phyloP scores from a whole-genome alignment of 2,888 invertebrate species.

The Flexamia atlantica region DNA sequence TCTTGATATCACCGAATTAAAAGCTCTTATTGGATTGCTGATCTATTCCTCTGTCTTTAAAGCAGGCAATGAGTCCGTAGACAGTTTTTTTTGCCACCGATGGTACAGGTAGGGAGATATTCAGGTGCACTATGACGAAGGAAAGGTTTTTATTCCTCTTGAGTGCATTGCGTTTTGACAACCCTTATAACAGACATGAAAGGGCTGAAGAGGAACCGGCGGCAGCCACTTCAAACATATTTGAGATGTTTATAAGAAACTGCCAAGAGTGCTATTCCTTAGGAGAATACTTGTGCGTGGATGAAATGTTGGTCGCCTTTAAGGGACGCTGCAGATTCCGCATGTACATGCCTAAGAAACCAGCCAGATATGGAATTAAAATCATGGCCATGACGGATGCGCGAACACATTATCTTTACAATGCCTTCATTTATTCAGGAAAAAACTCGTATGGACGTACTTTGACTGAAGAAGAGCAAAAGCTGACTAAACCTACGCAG shows the following conservation, averaged over 20 bases:
- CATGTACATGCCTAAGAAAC: constrained; percentile 54
- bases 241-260: constrained; percentile 32
- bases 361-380: constrained; percentile 33
- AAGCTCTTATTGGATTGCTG: constrained; percentile 53
- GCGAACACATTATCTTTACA: constrained; percentile 2
- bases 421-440: constrained; percentile 43
- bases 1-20: constrained; percentile 26
- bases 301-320: constrained; percentile 58
- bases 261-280: constrained; percentile 17
- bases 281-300: constrained; percentile 1
- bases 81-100: constrained; percentile 48
- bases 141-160: no score
- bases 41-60: constrained; percentile 42
- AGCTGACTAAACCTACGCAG: constrained; percentile 71
- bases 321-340: neutral
- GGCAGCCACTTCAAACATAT: neutral
- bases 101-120: constrained; percentile 48
- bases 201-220: neutral
- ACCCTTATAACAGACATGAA: constrained; percentile 1
- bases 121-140: constrained; percentile 52
- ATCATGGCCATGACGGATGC: constrained; percentile 50
- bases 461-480: constrained; percentile 50
- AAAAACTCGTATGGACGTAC: neutral
- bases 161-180: constrained; percentile 53
- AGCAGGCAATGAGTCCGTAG: no score